phyloP scores from a whole-genome alignment of 2,113 vertebrate genomes.

The Oncorhynchus mykiss region DNA sequence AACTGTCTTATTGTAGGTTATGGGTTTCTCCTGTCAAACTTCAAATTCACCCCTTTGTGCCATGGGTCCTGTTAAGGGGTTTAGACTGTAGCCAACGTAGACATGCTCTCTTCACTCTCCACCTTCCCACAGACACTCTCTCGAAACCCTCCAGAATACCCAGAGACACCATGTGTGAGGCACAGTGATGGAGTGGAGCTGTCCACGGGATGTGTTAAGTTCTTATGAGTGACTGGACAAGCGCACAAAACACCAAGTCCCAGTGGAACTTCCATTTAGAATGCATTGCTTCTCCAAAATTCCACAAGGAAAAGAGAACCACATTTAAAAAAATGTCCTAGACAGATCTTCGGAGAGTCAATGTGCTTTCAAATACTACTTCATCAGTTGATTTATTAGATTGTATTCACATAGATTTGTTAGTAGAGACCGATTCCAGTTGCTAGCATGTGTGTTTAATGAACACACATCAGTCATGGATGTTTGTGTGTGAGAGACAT shows the following conservation, averaged over 20 bases:
- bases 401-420: conserved; percentile 5
- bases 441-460: conserved; percentile 14
- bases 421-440: conserved; percentile 1
- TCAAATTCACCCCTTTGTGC: too few relatives aligned
- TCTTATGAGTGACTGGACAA: neutral
- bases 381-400: conserved; percentile 16
- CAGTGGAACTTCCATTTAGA: neutral
- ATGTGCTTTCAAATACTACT: neutral
- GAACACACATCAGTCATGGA: conserved; percentile 15
- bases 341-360: too few relatives aligned
- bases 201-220: neutral
- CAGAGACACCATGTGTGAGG: neutral
- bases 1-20: too few relatives aligned
- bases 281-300: too few relatives aligned
- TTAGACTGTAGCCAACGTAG: neutral
- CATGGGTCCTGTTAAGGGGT: neutral
- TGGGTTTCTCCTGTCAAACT: too few relatives aligned
- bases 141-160: neutral
- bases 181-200: neutral
- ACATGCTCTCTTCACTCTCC: neutral
- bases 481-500: conserved; percentile 4
- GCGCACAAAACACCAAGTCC: neutral
- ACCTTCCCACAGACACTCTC: neutral
- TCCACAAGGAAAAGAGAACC: neutral
- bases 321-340: too few relatives aligned